Evolutionary conservation across 2,888 invertebrate species (phyloP).

Genomic region (Rhagonycha fulva): DNA sequence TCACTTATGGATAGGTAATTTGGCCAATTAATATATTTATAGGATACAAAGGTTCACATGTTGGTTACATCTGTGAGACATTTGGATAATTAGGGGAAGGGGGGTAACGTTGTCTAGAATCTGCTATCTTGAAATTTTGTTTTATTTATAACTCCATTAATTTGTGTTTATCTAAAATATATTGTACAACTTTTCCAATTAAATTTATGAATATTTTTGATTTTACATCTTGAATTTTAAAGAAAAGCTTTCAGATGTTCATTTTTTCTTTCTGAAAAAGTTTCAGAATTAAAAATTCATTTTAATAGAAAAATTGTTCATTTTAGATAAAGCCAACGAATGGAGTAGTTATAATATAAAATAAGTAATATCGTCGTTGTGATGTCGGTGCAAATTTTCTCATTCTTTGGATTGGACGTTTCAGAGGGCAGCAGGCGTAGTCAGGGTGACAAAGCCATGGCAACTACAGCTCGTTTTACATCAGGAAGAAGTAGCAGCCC

Average conservation of each 20-base stretch:
- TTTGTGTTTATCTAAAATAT: background rate
- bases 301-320: background rate
- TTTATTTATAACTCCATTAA: background rate
- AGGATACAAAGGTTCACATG: too few species aligned
- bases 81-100: too few species aligned
- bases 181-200: background rate
- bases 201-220: background rate
- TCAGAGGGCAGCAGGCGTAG: constrained; percentile 52
- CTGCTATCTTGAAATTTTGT: background rate
- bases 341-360: constrained; percentile 6
- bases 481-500: constrained; percentile 60
- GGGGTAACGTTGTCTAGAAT: too few species aligned
- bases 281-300: background rate
- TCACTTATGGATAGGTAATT: too few species aligned
- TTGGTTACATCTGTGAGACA: too few species aligned
- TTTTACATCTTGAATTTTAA: background rate
- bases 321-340: background rate
- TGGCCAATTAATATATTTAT: too few species aligned
- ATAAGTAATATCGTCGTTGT: background rate
- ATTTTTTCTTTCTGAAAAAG: background rate
- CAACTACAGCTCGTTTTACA: constrained; percentile 64
- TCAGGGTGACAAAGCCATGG: constrained; percentile 55
- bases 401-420: constrained; percentile 40
- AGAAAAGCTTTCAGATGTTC: background rate
- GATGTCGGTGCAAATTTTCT: background rate